phyloP scores from a whole-genome alignment of 2,888 invertebrate species.

The Amblyteles armatorius region DNA sequence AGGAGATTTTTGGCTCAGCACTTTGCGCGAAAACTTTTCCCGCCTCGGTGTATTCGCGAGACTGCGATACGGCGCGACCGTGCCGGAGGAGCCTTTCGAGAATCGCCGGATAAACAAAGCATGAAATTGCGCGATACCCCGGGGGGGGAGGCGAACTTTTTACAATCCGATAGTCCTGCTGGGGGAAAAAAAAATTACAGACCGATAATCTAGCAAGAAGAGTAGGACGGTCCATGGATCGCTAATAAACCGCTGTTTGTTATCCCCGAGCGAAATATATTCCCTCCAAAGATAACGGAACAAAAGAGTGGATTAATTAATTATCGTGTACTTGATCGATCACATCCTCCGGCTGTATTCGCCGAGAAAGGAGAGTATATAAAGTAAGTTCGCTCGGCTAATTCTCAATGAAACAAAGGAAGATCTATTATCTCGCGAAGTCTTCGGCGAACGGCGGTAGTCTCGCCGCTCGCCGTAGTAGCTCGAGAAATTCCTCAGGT shows the following conservation, averaged over 20 bases:
- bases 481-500: conserved; percentile 14
- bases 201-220: neutral
- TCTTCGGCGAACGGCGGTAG: neutral
- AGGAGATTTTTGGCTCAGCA: conserved; percentile 31
- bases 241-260: neutral
- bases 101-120: neutral
- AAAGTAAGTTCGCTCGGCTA: neutral
- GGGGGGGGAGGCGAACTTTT: neutral
- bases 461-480: neutral
- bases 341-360: neutral
- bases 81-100: neutral
- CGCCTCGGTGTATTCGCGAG: neutral
- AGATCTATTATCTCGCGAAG: conserved; percentile 1
- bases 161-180: neutral
- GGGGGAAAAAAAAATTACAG: neutral
- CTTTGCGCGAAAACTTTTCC: conserved; percentile 69
- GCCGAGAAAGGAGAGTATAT: neutral
- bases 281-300: neutral
- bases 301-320: conserved; percentile 34
- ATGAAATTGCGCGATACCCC: neutral
- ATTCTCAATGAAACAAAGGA: conserved; percentile 1
- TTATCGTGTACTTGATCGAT: conserved; percentile 43
- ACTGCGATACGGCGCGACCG: neutral
- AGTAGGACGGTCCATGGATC: neutral
- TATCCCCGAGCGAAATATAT: neutral